phyloP scores from a whole-genome alignment of 2,888 invertebrate genomes.

The Acleris emargana region DNA sequence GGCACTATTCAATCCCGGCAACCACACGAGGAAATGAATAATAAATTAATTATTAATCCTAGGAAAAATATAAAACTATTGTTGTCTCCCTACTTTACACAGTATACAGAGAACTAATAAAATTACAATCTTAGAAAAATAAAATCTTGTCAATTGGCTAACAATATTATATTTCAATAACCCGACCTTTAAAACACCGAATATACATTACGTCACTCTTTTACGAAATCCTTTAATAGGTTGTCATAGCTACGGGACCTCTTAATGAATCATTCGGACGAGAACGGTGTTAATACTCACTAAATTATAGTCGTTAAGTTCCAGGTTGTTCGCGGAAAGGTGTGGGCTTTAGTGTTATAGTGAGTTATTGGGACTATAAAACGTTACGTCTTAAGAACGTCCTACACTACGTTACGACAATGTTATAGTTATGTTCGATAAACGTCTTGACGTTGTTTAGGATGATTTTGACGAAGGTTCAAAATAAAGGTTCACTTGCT shows the following conservation, averaged over 20 bases:
- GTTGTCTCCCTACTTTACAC: too few species aligned
- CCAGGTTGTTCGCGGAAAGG: slow-evolving; percentile 31
- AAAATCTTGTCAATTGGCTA: too few species aligned
- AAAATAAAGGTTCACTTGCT: too few species aligned
- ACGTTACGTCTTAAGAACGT: slow-evolving; percentile 27
- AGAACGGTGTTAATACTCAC: slow-evolving; percentile 48
- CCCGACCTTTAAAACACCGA: background rate
- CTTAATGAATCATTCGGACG: slow-evolving; percentile 51
- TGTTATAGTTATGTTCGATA: background rate
- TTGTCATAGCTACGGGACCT: slow-evolving; percentile 49
- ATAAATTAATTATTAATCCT: too few species aligned
- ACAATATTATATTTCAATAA: background rate
- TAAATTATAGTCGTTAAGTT: slow-evolving; percentile 52
- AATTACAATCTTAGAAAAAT: too few species aligned
- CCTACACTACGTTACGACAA: background rate
- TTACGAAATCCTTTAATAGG: slow-evolving; percentile 46
- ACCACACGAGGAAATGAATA: too few species aligned
- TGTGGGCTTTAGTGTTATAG: slow-evolving; percentile 30
- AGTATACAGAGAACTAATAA: too few species aligned
- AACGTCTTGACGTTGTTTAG: too few species aligned
- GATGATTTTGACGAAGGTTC: too few species aligned
- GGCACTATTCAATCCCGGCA: too few species aligned
- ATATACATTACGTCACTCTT: slow-evolving; percentile 33
- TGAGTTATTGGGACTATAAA: slow-evolving; percentile 33
- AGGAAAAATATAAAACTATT: too few species aligned